Evolutionary conservation across 2,888 invertebrate species (phyloP), one percentile per base, ranked within the genome.

Genomic region (Meta bourneti): DNA sequence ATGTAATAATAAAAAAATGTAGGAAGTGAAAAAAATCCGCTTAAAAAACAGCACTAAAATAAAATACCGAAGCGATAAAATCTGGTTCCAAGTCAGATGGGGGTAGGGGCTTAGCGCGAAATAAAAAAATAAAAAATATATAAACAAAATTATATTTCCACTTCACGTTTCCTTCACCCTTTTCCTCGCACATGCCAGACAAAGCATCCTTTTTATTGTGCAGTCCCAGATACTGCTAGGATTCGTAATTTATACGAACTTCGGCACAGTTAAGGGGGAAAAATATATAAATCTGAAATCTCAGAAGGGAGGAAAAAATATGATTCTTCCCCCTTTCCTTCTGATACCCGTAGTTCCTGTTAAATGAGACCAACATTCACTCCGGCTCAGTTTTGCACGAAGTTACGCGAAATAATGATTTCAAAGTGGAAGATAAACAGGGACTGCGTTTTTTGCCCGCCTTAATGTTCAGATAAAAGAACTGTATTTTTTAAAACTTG

Each of bases 191-290:
- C n/a, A 11, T 85, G 20, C n/a, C 61, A 75, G 87, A 81, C 80
- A 88, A 88, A 81, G 80, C 69, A 74, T 81, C 74, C 80, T 80
- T 80, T 88, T 88, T 72, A 81, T 80, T 88, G 74, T 88, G 2
- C 48, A 13, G 80, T 70, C 80, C 16, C n/a, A 4, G n/a, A 72
- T 54, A 34, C 52, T 74, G 51, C 16, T 34, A 16, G 74, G 54
- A 80, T 72, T 88, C 72, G 87, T 88, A 88, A 88, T 88, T 88
- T 88, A 88, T 88, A 88, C 87, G 80, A 54, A 72, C 71, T 72
- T 61, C 16, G 54, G 72, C 19, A 54, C 84, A 75, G 84, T 84
- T 84, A 84, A 84, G n/a, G 20, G 49, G n/a, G 49, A 74, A 86
- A 78, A 86, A 80, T 34, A 84, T 54, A 87, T 49, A 52, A 72